phyloP scores from a whole-genome alignment of 1,140 invertebrate species.

The Piezodorus guildinii region DNA sequence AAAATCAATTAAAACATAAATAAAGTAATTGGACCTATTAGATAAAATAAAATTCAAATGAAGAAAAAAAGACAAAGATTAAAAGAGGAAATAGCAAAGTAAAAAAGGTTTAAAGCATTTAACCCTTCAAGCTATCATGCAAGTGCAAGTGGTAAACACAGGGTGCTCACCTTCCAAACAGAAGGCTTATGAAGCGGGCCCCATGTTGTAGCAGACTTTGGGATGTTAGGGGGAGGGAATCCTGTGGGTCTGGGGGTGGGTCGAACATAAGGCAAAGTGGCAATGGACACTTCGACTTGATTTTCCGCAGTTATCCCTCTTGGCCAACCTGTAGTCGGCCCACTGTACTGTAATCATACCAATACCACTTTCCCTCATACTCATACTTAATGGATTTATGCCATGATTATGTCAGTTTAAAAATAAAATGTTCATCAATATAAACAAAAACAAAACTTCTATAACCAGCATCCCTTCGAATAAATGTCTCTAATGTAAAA shows the following conservation, averaged over 20 bases:
- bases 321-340: constrained; percentile 18
- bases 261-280: constrained; percentile 35
- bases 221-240: constrained; percentile 39
- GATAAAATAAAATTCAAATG: no score
- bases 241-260: constrained; percentile 30
- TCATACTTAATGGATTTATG: constrained; percentile 1
- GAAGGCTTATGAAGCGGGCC: constrained; percentile 52
- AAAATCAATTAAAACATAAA: no score
- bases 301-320: constrained; percentile 17
- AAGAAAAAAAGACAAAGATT: no score
- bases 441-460: no score
- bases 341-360: constrained; percentile 22
- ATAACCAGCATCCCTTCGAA: no score
- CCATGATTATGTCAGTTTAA: no score
- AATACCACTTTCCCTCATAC: constrained; percentile 22
- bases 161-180: constrained; percentile 49
- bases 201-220: constrained; percentile 52
- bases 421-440: no score
- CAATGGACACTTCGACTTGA: constrained; percentile 27
- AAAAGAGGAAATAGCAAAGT: constrained; percentile 12
- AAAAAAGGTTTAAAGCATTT: constrained; percentile 4
- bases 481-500: no score
- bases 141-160: constrained; percentile 9
- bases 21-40: no score
- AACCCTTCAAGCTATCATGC: constrained; percentile 10